phyloP scores from a whole-genome alignment of 2,888 invertebrate genomes.

The Parelbella ahira region DNA sequence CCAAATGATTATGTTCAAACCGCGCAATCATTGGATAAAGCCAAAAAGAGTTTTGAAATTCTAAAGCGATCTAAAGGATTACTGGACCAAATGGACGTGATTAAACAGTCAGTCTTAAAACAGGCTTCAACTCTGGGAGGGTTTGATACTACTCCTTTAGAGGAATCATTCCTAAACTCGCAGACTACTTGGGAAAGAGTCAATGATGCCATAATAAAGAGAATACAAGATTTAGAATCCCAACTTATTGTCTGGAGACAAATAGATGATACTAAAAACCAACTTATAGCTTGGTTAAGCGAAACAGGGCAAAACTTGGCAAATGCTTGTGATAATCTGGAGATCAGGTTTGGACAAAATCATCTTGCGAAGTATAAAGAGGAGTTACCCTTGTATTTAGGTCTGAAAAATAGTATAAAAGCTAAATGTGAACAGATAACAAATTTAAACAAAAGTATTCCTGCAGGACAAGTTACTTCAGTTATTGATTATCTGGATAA shows the following conservation, averaged over 20 bases:
- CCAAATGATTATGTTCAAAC: slow-evolving; percentile 88
- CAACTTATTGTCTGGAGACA: slow-evolving; percentile 96
- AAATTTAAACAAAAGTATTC: slow-evolving; percentile 86
- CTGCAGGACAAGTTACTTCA: slow-evolving; percentile 84
- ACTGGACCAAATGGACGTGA: slow-evolving; percentile 89
- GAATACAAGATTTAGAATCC: slow-evolving; percentile 90
- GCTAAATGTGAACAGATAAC: slow-evolving; percentile 90
- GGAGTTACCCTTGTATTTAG: slow-evolving; percentile 89
- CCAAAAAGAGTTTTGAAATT: slow-evolving; percentile 87
- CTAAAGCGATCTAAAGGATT: slow-evolving; percentile 87
- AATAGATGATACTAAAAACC: slow-evolving; percentile 91
- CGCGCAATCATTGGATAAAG: slow-evolving; percentile 85
- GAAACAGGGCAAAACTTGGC: slow-evolving; percentile 89
- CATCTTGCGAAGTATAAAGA: slow-evolving; percentile 91
- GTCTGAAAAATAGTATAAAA: slow-evolving; percentile 87
- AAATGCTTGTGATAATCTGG: slow-evolving; percentile 88
- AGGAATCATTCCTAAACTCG: slow-evolving; percentile 81
- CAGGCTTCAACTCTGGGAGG: slow-evolving; percentile 85
- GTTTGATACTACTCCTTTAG: slow-evolving; percentile 81
- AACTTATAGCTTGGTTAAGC: slow-evolving; percentile 90
- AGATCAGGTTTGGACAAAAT: slow-evolving; percentile 89
- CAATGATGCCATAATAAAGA: slow-evolving; percentile 85
- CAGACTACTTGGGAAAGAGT: slow-evolving; percentile 86
- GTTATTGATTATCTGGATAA: slow-evolving; percentile 85
- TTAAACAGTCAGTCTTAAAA: slow-evolving; percentile 85